phyloP scores from a whole-genome alignment of 1,140 invertebrate genomes.

The Prorops nasuta region DNA sequence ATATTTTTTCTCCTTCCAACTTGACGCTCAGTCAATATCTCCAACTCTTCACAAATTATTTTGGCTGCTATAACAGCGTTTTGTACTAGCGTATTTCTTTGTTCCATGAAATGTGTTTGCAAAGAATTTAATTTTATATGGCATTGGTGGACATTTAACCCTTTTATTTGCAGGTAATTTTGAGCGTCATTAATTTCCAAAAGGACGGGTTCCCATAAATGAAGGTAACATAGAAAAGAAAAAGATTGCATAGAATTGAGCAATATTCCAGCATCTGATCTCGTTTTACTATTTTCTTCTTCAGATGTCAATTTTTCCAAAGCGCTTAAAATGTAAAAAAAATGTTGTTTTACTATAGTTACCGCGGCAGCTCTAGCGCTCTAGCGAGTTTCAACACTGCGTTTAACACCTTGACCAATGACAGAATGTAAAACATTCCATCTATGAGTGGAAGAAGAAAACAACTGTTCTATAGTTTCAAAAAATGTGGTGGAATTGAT shows the following conservation, averaged over 20 bases:
- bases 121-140: background rate
- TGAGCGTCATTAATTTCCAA: background rate
- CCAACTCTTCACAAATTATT: background rate
- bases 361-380: slow-evolving; percentile 26
- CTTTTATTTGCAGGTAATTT: background rate
- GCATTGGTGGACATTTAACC: background rate
- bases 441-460: slow-evolving; percentile 29
- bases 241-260: background rate
- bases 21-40: slow-evolving; percentile 10
- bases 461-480: slow-evolving; percentile 16
- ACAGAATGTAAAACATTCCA: slow-evolving; percentile 31
- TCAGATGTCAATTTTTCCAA: slow-evolving; percentile 31
- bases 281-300: slow-evolving; percentile 18
- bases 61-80: background rate
- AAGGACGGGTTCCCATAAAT: background rate
- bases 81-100: background rate
- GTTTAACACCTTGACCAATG: slow-evolving; percentile 30
- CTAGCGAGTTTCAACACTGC: slow-evolving; percentile 33
- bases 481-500: slow-evolving; percentile 16
- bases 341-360: slow-evolving; percentile 11
- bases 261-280: slow-evolving; percentile 6
- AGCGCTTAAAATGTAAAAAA: slow-evolving; percentile 24
- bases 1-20: slow-evolving; percentile 4
- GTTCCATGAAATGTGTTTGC: background rate
- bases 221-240: background rate